These are phyloP conservation scores for Lacerta viridis DNA, from an alignment of 2,797 vertebrate species.

Conservation along the genomic window DNA sequence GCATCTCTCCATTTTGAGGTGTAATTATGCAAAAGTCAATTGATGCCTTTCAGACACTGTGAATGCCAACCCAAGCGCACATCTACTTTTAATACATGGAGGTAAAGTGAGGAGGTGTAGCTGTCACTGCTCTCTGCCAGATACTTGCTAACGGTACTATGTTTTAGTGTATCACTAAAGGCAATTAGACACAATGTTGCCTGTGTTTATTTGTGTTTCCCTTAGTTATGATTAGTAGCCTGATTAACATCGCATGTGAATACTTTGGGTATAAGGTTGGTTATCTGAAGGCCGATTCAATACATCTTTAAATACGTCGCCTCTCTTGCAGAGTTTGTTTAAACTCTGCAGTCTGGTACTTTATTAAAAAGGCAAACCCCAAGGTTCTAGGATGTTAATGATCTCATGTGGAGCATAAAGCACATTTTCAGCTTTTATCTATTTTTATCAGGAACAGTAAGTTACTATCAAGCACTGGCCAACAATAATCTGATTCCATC, in stretches of 20 bases:
- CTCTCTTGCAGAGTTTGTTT: background rate
- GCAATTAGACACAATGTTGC: conserved; percentile 14
- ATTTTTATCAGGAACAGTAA: conserved; percentile 42
- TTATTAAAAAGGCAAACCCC: conserved; percentile 15
- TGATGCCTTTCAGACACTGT: background rate
- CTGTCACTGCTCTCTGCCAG: background rate
- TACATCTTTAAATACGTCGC: background rate
- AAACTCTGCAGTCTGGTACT: conserved; percentile 16
- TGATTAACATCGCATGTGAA: background rate
- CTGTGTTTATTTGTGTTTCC: conserved; percentile 34
- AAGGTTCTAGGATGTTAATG: conserved; percentile 38
- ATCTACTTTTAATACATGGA: background rate
- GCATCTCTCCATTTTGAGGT: background rate
- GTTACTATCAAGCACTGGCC: background rate
- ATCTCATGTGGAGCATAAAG: conserved; percentile 35
- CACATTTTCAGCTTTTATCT: conserved; percentile 8
- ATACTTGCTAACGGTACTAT: conserved; percentile 5
- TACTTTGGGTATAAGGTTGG: background rate
- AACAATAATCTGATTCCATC: background rate
- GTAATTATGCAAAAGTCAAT: background rate
- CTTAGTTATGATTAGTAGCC: conserved; percentile 2
- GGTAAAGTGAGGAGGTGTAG: background rate
- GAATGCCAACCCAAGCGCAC: background rate
- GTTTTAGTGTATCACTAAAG: conserved; percentile 13
- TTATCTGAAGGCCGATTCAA: background rate